Evolutionary conservation across 2,888 invertebrate species (phyloP).

Genomic region (Eurois occulta): DNA sequence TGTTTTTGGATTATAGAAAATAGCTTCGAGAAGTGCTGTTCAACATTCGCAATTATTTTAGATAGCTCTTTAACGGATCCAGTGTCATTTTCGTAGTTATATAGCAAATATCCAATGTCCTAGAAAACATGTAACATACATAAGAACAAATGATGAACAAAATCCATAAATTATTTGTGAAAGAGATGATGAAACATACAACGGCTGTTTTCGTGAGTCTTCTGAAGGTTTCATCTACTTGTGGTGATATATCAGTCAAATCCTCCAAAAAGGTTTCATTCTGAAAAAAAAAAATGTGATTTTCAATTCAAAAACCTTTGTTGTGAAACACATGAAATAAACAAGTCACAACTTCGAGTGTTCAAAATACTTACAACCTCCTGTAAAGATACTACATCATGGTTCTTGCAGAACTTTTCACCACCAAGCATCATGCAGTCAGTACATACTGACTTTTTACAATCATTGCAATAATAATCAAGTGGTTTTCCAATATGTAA

Average conservation of each 20-base stretch:
- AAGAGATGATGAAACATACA: constrained; percentile 68
- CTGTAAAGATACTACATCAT: constrained; percentile 81
- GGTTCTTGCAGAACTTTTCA: constrained; percentile 85
- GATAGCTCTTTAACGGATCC: constrained; percentile 75
- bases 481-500: constrained; percentile 79
- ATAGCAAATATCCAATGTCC: constrained; percentile 84
- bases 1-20: constrained; percentile 88
- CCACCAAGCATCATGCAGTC: constrained; percentile 86
- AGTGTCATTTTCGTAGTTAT: constrained; percentile 80
- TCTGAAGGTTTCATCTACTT: constrained; percentile 83
- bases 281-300: constrained; percentile 77
- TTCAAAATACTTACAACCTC: constrained; percentile 79
- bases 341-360: background rate
- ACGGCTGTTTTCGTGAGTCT: constrained; percentile 86
- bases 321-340: background rate
- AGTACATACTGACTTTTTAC: constrained; percentile 83
- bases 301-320: background rate
- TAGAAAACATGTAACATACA: constrained; percentile 63
- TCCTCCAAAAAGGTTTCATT: constrained; percentile 80
- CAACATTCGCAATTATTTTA: constrained; percentile 79
- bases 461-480: constrained; percentile 85
- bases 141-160: background rate
- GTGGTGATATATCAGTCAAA: constrained; percentile 76
- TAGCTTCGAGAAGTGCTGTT: constrained; percentile 89
- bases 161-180: background rate